phyloP scores from a whole-genome alignment of 1,140 invertebrate species.

The Zaprionus nigranus region DNA sequence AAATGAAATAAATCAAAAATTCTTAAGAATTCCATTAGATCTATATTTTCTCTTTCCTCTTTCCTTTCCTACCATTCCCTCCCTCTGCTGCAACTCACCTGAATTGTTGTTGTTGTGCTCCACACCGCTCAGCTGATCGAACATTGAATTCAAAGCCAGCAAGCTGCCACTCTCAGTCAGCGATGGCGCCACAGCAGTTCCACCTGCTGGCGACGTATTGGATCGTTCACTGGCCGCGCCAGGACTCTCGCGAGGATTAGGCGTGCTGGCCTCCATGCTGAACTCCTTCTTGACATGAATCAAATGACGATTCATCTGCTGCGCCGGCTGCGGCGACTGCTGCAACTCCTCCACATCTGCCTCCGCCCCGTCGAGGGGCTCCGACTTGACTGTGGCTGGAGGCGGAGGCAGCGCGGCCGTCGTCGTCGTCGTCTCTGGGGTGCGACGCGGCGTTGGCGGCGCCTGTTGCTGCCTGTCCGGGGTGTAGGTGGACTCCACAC shows the following conservation, averaged over 20 bases:
- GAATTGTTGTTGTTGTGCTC: conserved; percentile 69
- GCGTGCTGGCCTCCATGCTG: conserved; percentile 52
- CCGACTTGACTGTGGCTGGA: conserved; percentile 61
- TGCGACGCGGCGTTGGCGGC: conserved; percentile 88
- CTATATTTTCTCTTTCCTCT: background rate
- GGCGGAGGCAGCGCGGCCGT: conserved; percentile 33
- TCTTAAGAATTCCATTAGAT: background rate
- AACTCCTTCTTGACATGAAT: conserved; percentile 82
- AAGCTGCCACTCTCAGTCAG: conserved; percentile 88
- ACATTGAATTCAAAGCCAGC: conserved; percentile 95
- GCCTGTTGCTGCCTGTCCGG: conserved; percentile 88
- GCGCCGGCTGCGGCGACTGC: conserved; percentile 1
- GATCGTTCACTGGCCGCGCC: conserved; percentile 89
- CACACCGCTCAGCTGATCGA: conserved; percentile 87
- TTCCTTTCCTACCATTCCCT: background rate
- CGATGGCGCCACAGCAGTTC: conserved; percentile 56
- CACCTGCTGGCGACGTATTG: conserved; percentile 87
- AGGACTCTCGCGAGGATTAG: conserved; percentile 84
- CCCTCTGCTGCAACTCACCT: conserved; percentile 30
- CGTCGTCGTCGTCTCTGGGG: conserved; percentile 86
- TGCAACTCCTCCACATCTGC: conserved; percentile 42
- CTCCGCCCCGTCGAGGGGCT: conserved; percentile 61
- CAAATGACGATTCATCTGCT: conserved; percentile 44
- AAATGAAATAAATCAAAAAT: background rate
- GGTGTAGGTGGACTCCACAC: conserved; percentile 90